Percentiles rank a stretch among this genome's conserved stretches.
These are phyloP conservation scores for Galemys pyrenaicus DNA, from an alignment of 2,113 vertebrate species.

Conservation along the genomic window DNA sequence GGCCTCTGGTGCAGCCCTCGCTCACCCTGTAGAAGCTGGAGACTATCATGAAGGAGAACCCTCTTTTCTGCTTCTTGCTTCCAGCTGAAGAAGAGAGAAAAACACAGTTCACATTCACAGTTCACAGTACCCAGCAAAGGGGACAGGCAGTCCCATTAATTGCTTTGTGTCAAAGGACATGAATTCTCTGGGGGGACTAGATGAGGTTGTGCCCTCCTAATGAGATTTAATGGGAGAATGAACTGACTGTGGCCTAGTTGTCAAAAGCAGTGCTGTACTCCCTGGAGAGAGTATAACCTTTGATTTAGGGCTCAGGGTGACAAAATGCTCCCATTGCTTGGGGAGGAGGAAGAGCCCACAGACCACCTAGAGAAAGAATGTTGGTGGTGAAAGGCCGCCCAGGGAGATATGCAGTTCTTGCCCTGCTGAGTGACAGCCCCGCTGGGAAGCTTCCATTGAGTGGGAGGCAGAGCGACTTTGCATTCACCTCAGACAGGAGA, in stretches of 20 bases:
- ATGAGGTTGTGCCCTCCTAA: not conserved
- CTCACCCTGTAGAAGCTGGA: slow-evolving; percentile 74
- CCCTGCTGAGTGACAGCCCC: not conserved
- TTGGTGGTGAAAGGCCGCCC: not conserved
- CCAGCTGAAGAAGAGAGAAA: slow-evolving; percentile 56
- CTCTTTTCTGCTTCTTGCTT: slow-evolving; percentile 74
- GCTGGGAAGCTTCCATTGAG: not conserved
- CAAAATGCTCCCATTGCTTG: not conserved
- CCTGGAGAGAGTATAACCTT: not conserved
- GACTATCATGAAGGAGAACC: slow-evolving; percentile 70
- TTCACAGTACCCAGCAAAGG: not conserved
- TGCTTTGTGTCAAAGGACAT: not conserved
- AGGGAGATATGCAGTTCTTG: not conserved
- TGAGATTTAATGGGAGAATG: not conserved
- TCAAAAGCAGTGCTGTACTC: not conserved
- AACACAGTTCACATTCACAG: not conserved
- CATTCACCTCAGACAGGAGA: not conserved
- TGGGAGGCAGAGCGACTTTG: not conserved
- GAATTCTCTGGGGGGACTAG: not conserved
- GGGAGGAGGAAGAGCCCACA: not conserved
- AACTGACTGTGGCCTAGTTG: not conserved
- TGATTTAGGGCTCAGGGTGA: not conserved
- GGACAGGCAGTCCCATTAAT: not conserved
- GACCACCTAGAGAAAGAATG: not conserved
- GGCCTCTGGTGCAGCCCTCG: not conserved